phyloP scores from a whole-genome alignment of 2,113 vertebrate genomes.

The Stegostoma tigrinum region DNA sequence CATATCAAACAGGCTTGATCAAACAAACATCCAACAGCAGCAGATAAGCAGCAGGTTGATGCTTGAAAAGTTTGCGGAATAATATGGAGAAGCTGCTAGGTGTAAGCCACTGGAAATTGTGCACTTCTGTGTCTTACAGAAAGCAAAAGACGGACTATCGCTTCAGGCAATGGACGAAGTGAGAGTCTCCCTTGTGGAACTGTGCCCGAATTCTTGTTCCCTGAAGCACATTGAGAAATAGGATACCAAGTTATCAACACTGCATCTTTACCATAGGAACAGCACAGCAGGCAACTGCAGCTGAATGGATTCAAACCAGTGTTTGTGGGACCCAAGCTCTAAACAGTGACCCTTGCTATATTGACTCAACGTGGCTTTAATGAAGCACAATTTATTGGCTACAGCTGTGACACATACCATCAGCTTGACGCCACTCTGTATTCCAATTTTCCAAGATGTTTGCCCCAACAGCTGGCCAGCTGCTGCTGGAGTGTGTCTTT shows the following conservation, averaged over 20 bases:
- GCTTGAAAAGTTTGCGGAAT: background rate
- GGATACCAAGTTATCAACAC: background rate
- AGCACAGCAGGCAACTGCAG: background rate
- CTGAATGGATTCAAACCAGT: background rate
- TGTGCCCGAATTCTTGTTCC: background rate
- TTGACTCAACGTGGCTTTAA: background rate
- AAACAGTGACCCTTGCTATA: background rate
- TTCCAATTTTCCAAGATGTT: background rate
- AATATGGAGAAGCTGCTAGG: background rate
- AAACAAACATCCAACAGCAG: background rate
- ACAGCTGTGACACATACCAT: constrained; percentile 18
- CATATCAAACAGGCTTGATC: background rate
- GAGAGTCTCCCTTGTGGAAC: background rate
- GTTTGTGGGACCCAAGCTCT: background rate
- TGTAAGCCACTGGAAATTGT: background rate
- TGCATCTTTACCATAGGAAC: background rate
- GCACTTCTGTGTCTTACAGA: background rate
- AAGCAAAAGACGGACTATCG: background rate
- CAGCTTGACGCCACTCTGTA: background rate
- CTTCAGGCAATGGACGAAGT: background rate
- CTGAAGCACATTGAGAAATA: background rate
- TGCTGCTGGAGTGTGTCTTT: background rate
- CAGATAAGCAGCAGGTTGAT: background rate
- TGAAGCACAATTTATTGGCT: constrained; percentile 27
- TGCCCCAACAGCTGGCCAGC: constrained; percentile 6